Conservation (phyloP, 2,888 invertebrate genomes). For the Sphinx pinastri region DNA sequence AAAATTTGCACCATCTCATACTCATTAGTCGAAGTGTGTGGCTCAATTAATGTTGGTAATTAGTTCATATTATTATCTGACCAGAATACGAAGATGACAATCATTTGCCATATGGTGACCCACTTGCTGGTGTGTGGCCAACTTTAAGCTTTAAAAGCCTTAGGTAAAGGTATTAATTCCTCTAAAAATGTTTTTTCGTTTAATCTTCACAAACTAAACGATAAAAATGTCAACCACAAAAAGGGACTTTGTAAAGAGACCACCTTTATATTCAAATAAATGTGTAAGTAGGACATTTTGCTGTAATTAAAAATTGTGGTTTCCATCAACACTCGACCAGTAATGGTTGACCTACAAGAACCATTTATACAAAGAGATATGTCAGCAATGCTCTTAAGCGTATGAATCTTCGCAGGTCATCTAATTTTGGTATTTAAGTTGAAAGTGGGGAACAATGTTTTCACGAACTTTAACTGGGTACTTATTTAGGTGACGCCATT, state of each 20-base stretch:
- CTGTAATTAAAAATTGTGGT: constrained; percentile 27
- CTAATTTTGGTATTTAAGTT: neutral
- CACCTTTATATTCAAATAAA: constrained; percentile 13
- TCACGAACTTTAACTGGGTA: neutral
- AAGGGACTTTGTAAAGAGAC: neutral
- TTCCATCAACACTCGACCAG: constrained; percentile 18
- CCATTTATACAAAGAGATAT: constrained; percentile 2
- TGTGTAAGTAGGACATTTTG: constrained; percentile 12
- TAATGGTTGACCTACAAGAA: constrained; percentile 17
- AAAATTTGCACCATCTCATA: no score
- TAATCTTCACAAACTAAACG: neutral
- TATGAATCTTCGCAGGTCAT: constrained; percentile 9
- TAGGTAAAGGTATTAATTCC: no score
- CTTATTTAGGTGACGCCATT: neutral
- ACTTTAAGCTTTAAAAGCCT: no score
- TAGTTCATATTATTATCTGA: no score
- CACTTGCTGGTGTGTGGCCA: no score
- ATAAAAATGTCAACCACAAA: constrained; percentile 11
- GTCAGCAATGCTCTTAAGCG: neutral
- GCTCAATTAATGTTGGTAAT: no score
- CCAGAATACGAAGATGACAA: no score
- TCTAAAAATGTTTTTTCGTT: neutral
- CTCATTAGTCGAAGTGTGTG: no score
- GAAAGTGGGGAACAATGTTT: neutral
- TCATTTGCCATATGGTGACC: no score